phyloP scores from a whole-genome alignment of 2,797 vertebrate genomes.

The Gouania willdenowi region DNA sequence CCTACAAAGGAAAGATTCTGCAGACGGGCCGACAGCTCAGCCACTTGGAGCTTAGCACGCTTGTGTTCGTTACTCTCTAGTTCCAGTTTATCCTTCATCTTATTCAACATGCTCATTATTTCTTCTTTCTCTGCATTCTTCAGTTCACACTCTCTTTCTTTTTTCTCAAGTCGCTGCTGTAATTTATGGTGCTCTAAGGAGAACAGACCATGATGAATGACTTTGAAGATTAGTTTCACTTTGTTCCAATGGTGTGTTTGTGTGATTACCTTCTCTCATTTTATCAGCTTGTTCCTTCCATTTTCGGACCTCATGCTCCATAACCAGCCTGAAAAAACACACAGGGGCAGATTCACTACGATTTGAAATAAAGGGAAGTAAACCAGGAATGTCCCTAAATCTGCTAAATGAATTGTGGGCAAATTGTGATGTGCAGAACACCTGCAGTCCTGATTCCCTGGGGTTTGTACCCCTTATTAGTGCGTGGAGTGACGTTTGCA shows the following conservation, averaged over 20 bases:
- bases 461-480: too few relatives aligned
- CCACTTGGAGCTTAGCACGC: conserved; percentile 83
- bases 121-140: conserved; percentile 96
- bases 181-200: conserved; percentile 86
- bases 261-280: conserved; percentile 88
- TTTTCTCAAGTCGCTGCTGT: conserved; percentile 91
- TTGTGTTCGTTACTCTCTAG: conserved; percentile 86
- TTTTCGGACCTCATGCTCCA: conserved; percentile 92
- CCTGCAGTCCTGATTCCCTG: too few relatives aligned
- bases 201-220: not conserved
- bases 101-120: conserved; percentile 90
- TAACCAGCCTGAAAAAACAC: conserved; percentile 80
- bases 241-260: too few relatives aligned
- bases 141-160: conserved; percentile 89
- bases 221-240: too few relatives aligned
- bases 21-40: conserved; percentile 79
- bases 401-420: too few relatives aligned
- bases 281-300: conserved; percentile 97
- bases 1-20: conserved; percentile 85
- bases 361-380: too few relatives aligned
- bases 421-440: too few relatives aligned
- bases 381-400: too few relatives aligned
- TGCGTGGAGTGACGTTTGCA: too few relatives aligned
- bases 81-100: conserved; percentile 95
- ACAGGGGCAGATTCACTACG: too few relatives aligned